Evolutionary conservation across 2,797 vertebrate species (phyloP).

Genomic region (Aplochiton taeniatus): DNA sequence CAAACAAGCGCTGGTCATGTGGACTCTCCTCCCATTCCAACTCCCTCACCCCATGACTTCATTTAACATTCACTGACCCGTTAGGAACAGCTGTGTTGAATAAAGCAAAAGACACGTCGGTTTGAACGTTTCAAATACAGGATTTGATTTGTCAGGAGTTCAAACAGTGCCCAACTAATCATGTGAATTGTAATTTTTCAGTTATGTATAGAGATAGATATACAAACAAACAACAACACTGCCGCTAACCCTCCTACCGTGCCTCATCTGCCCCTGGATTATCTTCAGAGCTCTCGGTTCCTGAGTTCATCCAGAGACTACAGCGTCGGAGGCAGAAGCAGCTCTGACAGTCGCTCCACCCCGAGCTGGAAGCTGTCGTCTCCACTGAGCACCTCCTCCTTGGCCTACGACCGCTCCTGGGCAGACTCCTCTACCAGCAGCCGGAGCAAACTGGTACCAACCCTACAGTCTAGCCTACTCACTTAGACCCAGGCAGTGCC

Average conservation of each 20-base stretch:
- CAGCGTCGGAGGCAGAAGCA: slow-evolving; percentile 32
- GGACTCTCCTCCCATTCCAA: too few relatives aligned
- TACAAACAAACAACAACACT: too few relatives aligned
- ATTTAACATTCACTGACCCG: slow-evolving; percentile 3
- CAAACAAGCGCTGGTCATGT: neutral
- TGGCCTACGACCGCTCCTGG: slow-evolving; percentile 78
- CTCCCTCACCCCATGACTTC: neutral
- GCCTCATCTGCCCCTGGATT: too few relatives aligned
- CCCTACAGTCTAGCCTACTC: too few relatives aligned
- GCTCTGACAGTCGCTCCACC: slow-evolving; percentile 73
- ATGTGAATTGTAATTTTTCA: too few relatives aligned
- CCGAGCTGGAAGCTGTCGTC: slow-evolving; percentile 80
- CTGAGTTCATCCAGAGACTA: slow-evolving; percentile 79
- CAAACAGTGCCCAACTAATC: too few relatives aligned
- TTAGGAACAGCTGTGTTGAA: neutral
- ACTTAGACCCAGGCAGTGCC: too few relatives aligned
- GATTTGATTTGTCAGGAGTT: too few relatives aligned
- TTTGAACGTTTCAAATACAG: too few relatives aligned
- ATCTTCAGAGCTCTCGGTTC: slow-evolving; percentile 73
- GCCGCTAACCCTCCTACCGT: too few relatives aligned
- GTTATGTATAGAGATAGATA: too few relatives aligned
- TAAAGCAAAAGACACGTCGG: too few relatives aligned
- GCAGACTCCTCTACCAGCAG: slow-evolving; percentile 76
- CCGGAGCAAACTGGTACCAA: slow-evolving; percentile 80
- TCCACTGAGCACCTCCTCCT: slow-evolving; percentile 73